Conservation (phyloP, 2,113 vertebrate species). For the Pygathrix nemaeus region DNA sequence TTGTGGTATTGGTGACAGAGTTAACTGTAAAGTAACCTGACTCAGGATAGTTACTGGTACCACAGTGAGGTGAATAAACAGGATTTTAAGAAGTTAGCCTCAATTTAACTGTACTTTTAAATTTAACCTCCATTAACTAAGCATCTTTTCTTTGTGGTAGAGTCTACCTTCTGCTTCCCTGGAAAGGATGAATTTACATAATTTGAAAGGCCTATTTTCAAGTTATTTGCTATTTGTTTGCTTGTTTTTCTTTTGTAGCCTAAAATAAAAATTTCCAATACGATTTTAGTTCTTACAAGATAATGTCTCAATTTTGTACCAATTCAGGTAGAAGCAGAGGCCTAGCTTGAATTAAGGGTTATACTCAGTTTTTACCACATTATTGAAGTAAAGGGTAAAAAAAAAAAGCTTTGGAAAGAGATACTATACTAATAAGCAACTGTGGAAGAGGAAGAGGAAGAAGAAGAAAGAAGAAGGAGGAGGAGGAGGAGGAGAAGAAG, state of each 20-base stretch:
- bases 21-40: conserved; percentile 82
- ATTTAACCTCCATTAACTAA: conserved; percentile 69
- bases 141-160: conserved; percentile 68
- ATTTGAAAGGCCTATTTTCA: conserved; percentile 71
- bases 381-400: neutral
- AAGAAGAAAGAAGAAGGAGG: too few species aligned
- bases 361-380: neutral
- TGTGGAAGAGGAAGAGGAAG: neutral
- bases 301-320: conserved; percentile 75
- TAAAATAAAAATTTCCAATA: conserved; percentile 75
- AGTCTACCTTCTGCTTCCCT: conserved; percentile 68
- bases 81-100: conserved; percentile 86
- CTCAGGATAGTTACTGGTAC: conserved; percentile 81
- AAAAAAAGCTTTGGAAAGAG: neutral
- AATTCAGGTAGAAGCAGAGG: conserved; percentile 57
- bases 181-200: conserved; percentile 71
- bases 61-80: conserved; percentile 87
- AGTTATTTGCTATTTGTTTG: conserved; percentile 66
- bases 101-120: conserved; percentile 74
- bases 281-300: conserved; percentile 66
- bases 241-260: conserved; percentile 67
- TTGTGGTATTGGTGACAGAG: conserved; percentile 86
- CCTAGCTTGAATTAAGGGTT: conserved; percentile 23
- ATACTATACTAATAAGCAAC: neutral
- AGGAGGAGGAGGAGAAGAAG: accelerated